phyloP scores from a whole-genome alignment of 2,113 vertebrate species.

The Siniperca knerii region DNA sequence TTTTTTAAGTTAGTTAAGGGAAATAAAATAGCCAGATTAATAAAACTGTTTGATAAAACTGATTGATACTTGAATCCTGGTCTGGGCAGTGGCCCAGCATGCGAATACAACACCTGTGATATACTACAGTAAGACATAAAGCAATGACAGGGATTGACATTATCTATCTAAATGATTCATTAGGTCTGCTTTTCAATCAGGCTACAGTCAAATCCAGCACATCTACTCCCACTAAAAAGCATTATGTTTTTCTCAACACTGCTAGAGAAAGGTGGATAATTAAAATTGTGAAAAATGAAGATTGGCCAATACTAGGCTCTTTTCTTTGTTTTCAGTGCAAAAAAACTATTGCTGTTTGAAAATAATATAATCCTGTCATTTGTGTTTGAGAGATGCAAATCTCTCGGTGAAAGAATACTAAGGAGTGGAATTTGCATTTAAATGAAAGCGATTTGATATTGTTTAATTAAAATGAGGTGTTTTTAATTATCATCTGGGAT shows the following conservation, averaged over 20 bases:
- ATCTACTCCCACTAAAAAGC: background rate
- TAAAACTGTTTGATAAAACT: background rate
- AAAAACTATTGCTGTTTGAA: background rate
- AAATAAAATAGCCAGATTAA: background rate
- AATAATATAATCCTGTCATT: conserved; percentile 7
- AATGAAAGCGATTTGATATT: conserved; percentile 21
- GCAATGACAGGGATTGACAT: background rate
- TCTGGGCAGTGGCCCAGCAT: background rate
- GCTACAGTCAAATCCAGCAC: background rate
- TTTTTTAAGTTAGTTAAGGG: too few relatives aligned
- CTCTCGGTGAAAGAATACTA: background rate
- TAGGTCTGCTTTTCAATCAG: background rate
- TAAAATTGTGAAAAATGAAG: background rate
- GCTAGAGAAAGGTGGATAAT: background rate
- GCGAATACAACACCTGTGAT: background rate
- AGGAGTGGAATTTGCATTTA: conserved; percentile 31
- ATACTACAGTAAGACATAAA: background rate
- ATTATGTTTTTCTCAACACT: background rate
- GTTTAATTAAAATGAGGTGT: conserved; percentile 22
- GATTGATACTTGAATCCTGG: too few relatives aligned
- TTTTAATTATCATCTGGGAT: conserved; percentile 25
- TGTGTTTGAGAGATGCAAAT: conserved; percentile 15
- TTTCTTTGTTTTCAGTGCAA: background rate
- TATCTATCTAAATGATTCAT: background rate
- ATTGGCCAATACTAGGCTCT: background rate